A percentile compares a stretch with the other conserved stretches of the same genome.
Conservation (phyloP, 2,113 vertebrate species). For the Callospermophilus lateralis region DNA sequence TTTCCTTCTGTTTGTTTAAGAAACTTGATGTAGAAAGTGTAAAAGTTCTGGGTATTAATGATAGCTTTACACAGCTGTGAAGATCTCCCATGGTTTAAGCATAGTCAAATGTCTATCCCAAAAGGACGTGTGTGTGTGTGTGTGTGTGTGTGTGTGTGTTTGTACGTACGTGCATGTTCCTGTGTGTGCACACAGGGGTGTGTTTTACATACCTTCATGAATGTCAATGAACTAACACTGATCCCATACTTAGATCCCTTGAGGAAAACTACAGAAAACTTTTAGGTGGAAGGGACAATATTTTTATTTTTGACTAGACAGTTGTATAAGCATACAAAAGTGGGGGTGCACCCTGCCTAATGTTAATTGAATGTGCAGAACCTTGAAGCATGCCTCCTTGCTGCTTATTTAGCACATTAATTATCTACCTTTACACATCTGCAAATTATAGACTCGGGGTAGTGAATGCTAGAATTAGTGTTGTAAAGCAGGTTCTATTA, state of each 20-base stretch:
- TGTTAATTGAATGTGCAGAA: slow-evolving; percentile 48
- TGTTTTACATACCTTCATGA: background rate
- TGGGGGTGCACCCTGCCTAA: slow-evolving; percentile 18
- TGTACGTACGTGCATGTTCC: background rate
- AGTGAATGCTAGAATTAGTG: slow-evolving; percentile 73
- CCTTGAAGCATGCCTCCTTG: slow-evolving; percentile 51
- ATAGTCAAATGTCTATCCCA: background rate
- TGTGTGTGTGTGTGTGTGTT: background rate
- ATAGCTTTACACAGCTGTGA: background rate
- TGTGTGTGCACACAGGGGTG: rapidly evolving
- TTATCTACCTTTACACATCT: slow-evolving; percentile 74
- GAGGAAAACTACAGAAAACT: slow-evolving; percentile 54
- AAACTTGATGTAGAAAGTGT: slow-evolving; percentile 11
- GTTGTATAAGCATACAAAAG: slow-evolving; percentile 69
- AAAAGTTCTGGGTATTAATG: slow-evolving; percentile 10
- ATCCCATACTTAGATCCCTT: slow-evolving; percentile 30
- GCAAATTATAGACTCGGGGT: slow-evolving; percentile 73
- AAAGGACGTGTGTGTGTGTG: background rate
- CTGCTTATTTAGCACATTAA: slow-evolving; percentile 74
- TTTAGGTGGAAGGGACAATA: slow-evolving; percentile 38
- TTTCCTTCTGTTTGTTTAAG: slow-evolving; percentile 25
- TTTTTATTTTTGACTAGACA: slow-evolving; percentile 76
- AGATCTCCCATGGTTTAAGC: background rate
- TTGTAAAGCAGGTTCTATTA: slow-evolving; percentile 63
- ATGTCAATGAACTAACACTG: background rate